These are phyloP conservation scores for Clarias laeviceps DNA, from an alignment of 2,797 vertebrate species.

Conservation along the genomic window DNA sequence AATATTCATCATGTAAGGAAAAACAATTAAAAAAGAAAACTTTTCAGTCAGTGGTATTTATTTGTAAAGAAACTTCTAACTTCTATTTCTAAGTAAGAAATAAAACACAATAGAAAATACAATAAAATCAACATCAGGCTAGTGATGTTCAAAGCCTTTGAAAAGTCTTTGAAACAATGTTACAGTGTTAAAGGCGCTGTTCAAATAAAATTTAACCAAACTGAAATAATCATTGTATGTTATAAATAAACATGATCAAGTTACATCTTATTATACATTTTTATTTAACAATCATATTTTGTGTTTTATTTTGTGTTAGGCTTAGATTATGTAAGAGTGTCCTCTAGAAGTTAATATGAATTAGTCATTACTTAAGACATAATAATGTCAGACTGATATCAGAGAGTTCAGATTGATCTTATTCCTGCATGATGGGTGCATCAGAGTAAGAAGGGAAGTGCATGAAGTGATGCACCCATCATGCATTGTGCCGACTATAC, in stretches of 20 bases:
- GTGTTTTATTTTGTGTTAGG: background rate
- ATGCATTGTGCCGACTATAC: too few relatives aligned
- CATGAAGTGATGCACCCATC: too few relatives aligned
- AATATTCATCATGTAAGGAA: conserved; percentile 19
- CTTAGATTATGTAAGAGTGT: background rate
- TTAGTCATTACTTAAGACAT: background rate
- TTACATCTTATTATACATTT: background rate
- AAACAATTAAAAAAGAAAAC: background rate
- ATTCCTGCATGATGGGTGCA: too few relatives aligned
- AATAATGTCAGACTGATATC: background rate
- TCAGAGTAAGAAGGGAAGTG: too few relatives aligned
- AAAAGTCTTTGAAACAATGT: too few relatives aligned
- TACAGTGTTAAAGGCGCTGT: too few relatives aligned
- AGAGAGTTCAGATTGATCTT: too few relatives aligned
- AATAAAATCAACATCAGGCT: background rate
- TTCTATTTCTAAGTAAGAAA: too few relatives aligned
- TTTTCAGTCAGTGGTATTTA: background rate
- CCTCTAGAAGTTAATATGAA: background rate
- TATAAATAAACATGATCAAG: background rate
- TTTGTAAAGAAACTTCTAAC: background rate
- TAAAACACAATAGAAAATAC: background rate
- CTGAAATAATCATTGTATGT: background rate
- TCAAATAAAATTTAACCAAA: too few relatives aligned
- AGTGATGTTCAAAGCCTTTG: background rate
- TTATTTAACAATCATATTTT: background rate